Conservation (phyloP, 2,113 vertebrate genomes). For the Oxyruncus cristatus region DNA sequence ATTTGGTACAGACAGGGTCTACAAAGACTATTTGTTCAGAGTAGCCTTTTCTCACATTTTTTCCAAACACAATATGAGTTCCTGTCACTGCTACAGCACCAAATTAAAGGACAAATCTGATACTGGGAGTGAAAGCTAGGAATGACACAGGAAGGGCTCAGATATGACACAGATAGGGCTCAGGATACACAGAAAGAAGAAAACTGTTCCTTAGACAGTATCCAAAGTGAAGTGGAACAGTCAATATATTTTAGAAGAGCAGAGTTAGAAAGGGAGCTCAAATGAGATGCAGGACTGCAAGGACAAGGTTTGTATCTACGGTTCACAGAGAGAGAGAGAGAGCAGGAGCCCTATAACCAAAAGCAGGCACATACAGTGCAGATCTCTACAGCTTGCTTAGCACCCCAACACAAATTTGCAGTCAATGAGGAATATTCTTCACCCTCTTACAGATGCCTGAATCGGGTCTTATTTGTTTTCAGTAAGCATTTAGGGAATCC, state of each 20-base stretch:
- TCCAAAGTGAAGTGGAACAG: neutral
- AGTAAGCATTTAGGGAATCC: neutral
- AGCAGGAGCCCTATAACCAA: neutral
- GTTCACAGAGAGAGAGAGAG: neutral
- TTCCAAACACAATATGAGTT: neutral
- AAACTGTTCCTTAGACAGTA: neutral
- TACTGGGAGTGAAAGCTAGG: neutral
- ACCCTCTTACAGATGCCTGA: neutral
- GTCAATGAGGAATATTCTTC: neutral
- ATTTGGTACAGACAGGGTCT: slow-evolving; percentile 17
- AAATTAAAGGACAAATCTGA: neutral
- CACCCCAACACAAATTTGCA: neutral
- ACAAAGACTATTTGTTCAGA: slow-evolving; percentile 50
- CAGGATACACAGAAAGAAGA: neutral
- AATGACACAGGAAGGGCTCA: neutral
- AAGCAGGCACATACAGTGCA: accelerated
- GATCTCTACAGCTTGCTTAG: neutral
- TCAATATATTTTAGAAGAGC: neutral
- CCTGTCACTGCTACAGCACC: neutral
- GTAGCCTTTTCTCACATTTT: neutral
- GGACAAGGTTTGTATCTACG: neutral
- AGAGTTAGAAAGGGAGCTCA: neutral
- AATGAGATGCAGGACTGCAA: neutral
- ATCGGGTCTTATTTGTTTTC: neutral
- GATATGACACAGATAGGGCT: neutral